Percentiles rank a stretch among this genome's conserved stretches.
Conservation (phyloP, 1,140 invertebrate genomes). For the Orius insidiosus region DNA sequence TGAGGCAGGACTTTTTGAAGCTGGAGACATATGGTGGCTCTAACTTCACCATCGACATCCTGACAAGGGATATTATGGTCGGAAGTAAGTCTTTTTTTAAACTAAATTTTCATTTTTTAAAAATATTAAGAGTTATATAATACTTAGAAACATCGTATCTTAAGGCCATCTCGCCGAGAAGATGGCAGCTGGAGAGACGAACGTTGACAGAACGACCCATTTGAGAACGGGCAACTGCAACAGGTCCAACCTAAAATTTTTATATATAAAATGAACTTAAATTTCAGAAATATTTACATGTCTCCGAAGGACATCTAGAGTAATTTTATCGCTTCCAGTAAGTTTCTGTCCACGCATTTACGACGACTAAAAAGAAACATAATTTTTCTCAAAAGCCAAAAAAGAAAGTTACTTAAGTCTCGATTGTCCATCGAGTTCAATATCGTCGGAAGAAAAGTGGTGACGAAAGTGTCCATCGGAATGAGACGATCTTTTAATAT, state of each 20-base stretch:
- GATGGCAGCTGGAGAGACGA: conserved; percentile 10
- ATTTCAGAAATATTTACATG: conserved; percentile 33
- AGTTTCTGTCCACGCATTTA: conserved; percentile 52
- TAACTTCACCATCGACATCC: conserved; percentile 11
- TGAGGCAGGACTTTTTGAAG: conserved; percentile 7
- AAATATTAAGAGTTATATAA: conserved; percentile 2
- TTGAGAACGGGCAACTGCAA: conserved; percentile 8
- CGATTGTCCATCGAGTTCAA: conserved; percentile 42
- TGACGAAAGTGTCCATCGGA: conserved; percentile 38
- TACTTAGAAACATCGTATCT: conserved; percentile 1
- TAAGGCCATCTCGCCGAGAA: conserved; percentile 10
- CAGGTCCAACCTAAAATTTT: conserved; percentile 11
- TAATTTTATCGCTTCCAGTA: conserved; percentile 45
- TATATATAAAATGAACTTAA: not conserved
- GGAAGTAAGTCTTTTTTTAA: conserved; percentile 13
- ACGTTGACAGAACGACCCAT: conserved; percentile 7
- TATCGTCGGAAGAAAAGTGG: conserved; percentile 47
- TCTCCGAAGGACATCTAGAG: conserved; percentile 42
- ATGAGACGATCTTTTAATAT: conserved; percentile 44
- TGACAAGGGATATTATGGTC: conserved; percentile 11
- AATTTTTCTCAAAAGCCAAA: too few species aligned
- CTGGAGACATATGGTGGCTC: conserved; percentile 11
- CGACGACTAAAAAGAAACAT: conserved; percentile 37
- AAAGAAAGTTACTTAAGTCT: conserved; percentile 34
- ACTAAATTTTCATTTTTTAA: conserved; percentile 6